Conservation (phyloP, 1,140 invertebrate genomes). For the Musca domestica region DNA sequence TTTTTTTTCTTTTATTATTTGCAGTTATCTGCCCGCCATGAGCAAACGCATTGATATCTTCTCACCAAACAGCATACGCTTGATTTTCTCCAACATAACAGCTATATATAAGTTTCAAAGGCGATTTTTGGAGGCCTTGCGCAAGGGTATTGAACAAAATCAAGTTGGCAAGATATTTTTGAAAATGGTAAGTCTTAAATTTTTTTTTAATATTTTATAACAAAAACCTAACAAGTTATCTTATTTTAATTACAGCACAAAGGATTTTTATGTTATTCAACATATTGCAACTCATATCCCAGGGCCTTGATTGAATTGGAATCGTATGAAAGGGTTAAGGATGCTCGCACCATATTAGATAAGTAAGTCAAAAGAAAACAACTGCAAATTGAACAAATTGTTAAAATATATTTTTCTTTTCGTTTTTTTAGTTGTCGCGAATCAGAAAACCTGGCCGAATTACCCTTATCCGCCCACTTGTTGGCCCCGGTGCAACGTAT, state of each 20-base stretch:
- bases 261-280: conserved; percentile 82
- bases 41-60: conserved; percentile 53
- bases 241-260: conserved; percentile 58
- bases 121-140: conserved; percentile 44
- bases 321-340: conserved; percentile 48
- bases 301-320: conserved; percentile 52
- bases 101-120: conserved; percentile 49
- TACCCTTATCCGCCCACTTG: conserved; percentile 84
- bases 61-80: conserved; percentile 46
- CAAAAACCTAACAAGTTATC: not conserved
- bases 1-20: not conserved
- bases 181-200: conserved; percentile 40
- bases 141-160: conserved; percentile 46
- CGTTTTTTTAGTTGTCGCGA: conserved; percentile 41
- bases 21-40: conserved; percentile 50
- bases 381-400: not conserved
- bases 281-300: conserved; percentile 90
- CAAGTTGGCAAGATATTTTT: conserved; percentile 52
- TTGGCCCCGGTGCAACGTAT: conserved; percentile 88
- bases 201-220: not conserved
- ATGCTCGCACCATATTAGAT: conserved; percentile 47
- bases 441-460: conserved; percentile 61
- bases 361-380: conserved; percentile 35
- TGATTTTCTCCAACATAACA: conserved; percentile 52
- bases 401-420: not conserved